These are phyloP conservation scores for Caenorhabditis macrosperma DNA, from an alignment of 2,888 invertebrate species.

Conservation along the genomic window DNA sequence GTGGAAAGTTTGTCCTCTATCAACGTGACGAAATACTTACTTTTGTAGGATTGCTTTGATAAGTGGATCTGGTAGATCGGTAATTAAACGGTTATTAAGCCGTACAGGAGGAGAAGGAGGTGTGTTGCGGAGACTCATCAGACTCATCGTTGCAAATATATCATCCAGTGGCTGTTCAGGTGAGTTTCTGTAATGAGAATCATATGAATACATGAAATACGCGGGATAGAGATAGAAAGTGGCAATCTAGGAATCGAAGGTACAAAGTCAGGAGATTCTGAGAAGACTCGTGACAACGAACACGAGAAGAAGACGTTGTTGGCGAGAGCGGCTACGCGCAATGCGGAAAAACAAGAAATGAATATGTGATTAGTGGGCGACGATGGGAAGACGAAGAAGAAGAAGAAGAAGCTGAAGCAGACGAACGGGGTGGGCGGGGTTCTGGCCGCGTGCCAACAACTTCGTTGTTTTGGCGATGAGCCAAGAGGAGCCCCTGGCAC, in stretches of 20 bases:
- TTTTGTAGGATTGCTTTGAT: constrained; percentile 19
- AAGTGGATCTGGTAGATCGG: constrained; percentile 22
- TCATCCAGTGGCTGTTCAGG: constrained; percentile 21
- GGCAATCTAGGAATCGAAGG: constrained; percentile 12
- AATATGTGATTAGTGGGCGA: constrained; percentile 55
- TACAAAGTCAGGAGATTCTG: constrained; percentile 34
- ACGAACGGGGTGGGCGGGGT: constrained; percentile 43
- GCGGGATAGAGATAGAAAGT: not conserved
- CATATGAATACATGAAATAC: not conserved
- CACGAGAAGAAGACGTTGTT: constrained; percentile 43
- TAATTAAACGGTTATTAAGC: not conserved
- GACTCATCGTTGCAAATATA: constrained; percentile 20
- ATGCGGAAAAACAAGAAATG: constrained; percentile 59
- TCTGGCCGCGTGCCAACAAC: constrained; percentile 54
- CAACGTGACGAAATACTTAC: constrained; percentile 23
- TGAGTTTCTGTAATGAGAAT: constrained; percentile 30
- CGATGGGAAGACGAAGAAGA: constrained; percentile 31
- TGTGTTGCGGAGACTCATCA: constrained; percentile 6
- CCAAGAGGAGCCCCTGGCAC: constrained; percentile 11
- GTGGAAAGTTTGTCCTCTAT: constrained; percentile 19
- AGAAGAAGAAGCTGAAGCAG: constrained; percentile 42
- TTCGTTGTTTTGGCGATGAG: constrained; percentile 55
- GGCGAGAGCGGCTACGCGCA: constrained; percentile 36
- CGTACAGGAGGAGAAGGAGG: not conserved
- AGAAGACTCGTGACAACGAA: constrained; percentile 57